Evolutionary conservation across 2,113 vertebrate species (phyloP), one percentile per base, ranked within the genome.

Genomic region (Loxodonta africana): DNA sequence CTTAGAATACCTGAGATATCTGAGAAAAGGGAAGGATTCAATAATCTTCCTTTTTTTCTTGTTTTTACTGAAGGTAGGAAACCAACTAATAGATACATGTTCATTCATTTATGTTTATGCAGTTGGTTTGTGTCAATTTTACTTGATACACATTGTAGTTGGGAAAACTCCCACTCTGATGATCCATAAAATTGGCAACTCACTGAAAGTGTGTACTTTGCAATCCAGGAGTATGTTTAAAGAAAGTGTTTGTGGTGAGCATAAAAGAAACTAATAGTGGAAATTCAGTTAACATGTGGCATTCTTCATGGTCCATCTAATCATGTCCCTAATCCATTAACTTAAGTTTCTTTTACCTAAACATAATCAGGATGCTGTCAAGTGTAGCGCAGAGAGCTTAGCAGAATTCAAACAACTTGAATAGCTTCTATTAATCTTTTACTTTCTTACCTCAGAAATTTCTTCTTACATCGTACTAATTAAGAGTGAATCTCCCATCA

Each of bases 181-280:
- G 15, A 87, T 30, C 57, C 37, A 81, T 30, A 95, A 83, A 83
- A 96, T 73, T 95, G 63, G 71, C 41, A 92, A 73, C 63, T 69
- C 60, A 88, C 33, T 65, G 11, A 2, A 93, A 97, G 41, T 88
- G 2, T 82, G 14, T 73, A 67, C 20, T 82, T 90, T 84, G 7
- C 5, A 76, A 95, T n/a, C 37, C 37, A 91, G 95, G 63, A 91
- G 17, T 85, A 76, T 89, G 1, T 73, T 84, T 95, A 48, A 89
- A 82, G 67, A 65, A 77, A 62, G 7, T 48, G 1, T 88, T 78
- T 90, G 33, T 81, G 63, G 18, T 94, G 46, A 93, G 57, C 95
- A 86, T 60, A 33, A 95, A 53, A 82, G 11, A 95, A 95, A 83
- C 8, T 78, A 71, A 95, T 41, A 77, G 28, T 3, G n/a, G 53